Evolutionary conservation across 2,888 invertebrate species (phyloP).

Genomic region (Hyppa rectilinea): DNA sequence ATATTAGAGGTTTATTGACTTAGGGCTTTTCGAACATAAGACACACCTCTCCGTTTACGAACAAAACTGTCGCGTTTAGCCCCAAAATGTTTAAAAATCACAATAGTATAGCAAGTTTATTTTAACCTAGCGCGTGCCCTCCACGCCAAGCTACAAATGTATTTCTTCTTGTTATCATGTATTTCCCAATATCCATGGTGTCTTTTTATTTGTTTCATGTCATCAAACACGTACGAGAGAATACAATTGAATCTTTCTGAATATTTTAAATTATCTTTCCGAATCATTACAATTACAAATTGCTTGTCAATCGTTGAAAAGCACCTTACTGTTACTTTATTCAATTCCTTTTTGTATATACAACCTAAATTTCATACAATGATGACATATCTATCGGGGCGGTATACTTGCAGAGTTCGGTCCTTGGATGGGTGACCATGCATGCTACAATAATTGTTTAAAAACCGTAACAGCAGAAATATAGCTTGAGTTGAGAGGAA

Average conservation of each 20-base stretch:
- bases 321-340: slow-evolving; percentile 38
- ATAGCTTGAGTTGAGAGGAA: background rate
- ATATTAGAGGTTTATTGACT: slow-evolving; percentile 47
- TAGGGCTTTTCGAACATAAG: slow-evolving; percentile 27
- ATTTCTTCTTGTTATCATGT: no score
- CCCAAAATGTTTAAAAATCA: slow-evolving; percentile 32
- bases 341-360: slow-evolving; percentile 55
- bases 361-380: slow-evolving; percentile 27
- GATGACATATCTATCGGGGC: no score
- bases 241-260: background rate
- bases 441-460: no score
- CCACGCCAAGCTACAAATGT: no score
- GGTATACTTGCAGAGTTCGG: no score
- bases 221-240: no score
- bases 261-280: slow-evolving; percentile 7
- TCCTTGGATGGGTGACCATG: no score
- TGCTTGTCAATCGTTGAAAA: slow-evolving; percentile 46
- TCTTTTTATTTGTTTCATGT: no score
- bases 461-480: background rate
- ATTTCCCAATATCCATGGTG: no score
- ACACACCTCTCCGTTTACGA: background rate
- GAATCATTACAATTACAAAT: slow-evolving; percentile 28
- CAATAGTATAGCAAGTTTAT: no score
- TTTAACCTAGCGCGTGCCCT: no score
- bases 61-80: background rate